Percentiles rank a stretch among this genome's conserved stretches.
These are phyloP conservation scores for Ploceus nigricollis DNA, from an alignment of 2,113 vertebrate genomes.

Conservation along the genomic window DNA sequence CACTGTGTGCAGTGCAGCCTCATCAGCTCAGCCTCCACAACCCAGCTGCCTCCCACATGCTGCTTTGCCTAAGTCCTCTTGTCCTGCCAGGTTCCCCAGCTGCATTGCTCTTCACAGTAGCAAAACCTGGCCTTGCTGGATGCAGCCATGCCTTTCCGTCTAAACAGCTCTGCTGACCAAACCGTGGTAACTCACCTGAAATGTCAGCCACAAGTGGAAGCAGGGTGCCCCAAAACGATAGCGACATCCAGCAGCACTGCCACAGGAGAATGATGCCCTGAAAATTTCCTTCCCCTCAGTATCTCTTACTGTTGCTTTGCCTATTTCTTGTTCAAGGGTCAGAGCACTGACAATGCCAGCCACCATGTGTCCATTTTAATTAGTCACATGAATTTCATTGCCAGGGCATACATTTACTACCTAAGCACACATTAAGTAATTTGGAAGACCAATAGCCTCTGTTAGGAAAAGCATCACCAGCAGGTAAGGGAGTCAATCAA, in stretches of 20 bases:
- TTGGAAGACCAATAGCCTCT: neutral
- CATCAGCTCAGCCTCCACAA: neutral
- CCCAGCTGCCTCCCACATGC: accelerated
- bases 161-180: neutral
- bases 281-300: neutral
- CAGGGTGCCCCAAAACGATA: neutral
- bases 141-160: no score
- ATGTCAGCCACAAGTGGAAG: neutral
- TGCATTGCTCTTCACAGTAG: no score
- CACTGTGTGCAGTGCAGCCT: accelerated
- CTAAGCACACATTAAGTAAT: neutral
- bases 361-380: neutral
- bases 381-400: neutral
- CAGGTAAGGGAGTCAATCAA: neutral
- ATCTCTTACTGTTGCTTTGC: neutral
- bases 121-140: neutral
- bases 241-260: neutral
- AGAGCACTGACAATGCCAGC: neutral
- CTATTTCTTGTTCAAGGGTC: neutral
- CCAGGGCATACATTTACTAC: neutral
- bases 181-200: neutral
- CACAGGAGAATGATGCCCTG: no score
- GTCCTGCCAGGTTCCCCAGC: neutral
- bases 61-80: neutral
- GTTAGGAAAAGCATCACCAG: neutral